phyloP scores from a whole-genome alignment of 2,797 vertebrate genomes.

The Botia kubotai region DNA sequence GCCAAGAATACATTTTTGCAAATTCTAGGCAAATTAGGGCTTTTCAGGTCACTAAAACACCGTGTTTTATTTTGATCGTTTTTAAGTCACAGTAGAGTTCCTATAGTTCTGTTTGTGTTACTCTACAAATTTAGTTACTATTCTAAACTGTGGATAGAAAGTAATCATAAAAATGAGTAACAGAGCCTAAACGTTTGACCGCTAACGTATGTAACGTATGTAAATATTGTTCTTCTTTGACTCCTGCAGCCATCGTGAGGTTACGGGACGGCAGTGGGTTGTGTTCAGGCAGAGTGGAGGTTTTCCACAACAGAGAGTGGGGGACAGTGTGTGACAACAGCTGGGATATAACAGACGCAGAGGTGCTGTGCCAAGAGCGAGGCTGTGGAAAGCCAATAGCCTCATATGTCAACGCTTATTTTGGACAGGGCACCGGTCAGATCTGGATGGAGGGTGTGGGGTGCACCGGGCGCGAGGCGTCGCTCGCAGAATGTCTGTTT shows the following conservation, averaged over 20 bases:
- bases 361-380: constrained; percentile 59
- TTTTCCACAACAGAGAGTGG: constrained; percentile 62
- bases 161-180: too few species aligned
- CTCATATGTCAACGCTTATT: constrained; percentile 34
- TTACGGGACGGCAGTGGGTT: constrained; percentile 45
- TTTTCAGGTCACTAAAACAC: too few species aligned
- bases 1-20: too few species aligned
- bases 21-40: too few species aligned
- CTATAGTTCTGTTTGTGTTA: too few species aligned
- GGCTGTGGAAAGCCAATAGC: constrained; percentile 63
- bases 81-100: too few species aligned
- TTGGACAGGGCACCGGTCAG: constrained; percentile 60
- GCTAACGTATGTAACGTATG: too few species aligned
- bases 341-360: constrained; percentile 66
- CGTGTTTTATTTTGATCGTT: too few species aligned
- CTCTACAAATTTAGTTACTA: too few species aligned
- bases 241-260: constrained; percentile 42
- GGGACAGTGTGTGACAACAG: constrained; percentile 68
- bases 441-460: constrained; percentile 58
- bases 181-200: too few species aligned
- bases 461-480: constrained; percentile 62
- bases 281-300: constrained; percentile 74
- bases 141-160: too few species aligned
- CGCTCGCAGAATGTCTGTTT: constrained; percentile 60
- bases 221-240: not conserved